Conservation (phyloP, 2,888 invertebrate genomes). For the Hypolimnas misippus region DNA sequence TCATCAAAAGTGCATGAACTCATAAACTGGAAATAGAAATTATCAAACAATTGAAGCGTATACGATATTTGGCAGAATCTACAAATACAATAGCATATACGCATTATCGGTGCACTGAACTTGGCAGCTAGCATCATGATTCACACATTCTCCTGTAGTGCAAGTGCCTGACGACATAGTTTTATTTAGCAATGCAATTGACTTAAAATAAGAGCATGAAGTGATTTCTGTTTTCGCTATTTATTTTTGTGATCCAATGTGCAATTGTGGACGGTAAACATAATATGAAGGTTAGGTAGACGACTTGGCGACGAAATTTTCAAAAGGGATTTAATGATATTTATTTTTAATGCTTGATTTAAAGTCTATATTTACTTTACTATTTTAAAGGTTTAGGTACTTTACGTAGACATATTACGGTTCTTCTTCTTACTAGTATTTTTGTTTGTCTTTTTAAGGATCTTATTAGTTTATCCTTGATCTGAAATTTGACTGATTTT, state of each 20-base stretch:
- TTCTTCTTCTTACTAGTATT: no score
- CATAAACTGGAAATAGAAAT: slow-evolving; percentile 59
- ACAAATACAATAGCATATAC: slow-evolving; percentile 25
- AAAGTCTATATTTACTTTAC: no score
- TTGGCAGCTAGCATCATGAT: slow-evolving; percentile 56
- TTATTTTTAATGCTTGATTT: no score
- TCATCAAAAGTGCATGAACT: slow-evolving; percentile 52
- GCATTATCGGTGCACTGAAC: slow-evolving; percentile 62
- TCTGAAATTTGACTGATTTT: no score
- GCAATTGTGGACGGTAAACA: background rate
- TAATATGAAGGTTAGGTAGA: background rate
- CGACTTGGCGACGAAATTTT: background rate
- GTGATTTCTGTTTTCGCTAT: slow-evolving; percentile 14
- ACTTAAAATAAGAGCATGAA: slow-evolving; percentile 15
- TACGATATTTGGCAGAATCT: slow-evolving; percentile 38
- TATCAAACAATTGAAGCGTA: slow-evolving; percentile 34
- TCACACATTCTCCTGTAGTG: slow-evolving; percentile 40
- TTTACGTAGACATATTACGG: no score
- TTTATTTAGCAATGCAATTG: slow-evolving; percentile 25
- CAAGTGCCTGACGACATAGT: slow-evolving; percentile 27
- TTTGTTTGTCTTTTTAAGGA: no score
- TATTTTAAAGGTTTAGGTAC: no score
- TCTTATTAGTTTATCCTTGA: no score
- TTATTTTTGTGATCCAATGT: background rate
- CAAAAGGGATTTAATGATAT: background rate